Conservation (phyloP, 2,888 invertebrate genomes). For the Lasioglossum villosulum region DNA sequence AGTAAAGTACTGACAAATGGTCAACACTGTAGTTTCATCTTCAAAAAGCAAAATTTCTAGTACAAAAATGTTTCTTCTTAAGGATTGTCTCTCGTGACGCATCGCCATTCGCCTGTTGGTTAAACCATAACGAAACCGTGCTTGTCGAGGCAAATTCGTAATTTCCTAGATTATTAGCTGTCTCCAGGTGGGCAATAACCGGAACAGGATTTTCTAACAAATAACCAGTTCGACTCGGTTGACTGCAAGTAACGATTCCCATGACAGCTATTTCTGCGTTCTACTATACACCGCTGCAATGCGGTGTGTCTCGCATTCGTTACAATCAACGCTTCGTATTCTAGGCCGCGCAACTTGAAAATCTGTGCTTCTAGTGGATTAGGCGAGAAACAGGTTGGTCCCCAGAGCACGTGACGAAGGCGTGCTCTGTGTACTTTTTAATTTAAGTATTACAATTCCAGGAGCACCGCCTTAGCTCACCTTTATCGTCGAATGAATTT, state of each 20-base stretch:
- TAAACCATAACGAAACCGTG: neutral
- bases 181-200: neutral
- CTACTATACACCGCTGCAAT: constrained; percentile 30
- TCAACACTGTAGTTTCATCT: neutral
- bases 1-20: neutral
- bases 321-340: constrained; percentile 39
- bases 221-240: constrained; percentile 10
- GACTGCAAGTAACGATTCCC: constrained; percentile 17
- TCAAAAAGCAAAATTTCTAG: neutral
- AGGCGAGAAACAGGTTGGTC: constrained; percentile 8
- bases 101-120: neutral
- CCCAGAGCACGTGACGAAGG: neutral
- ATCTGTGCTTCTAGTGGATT: constrained; percentile 17
- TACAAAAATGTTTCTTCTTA: neutral
- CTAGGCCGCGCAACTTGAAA: constrained; percentile 36
- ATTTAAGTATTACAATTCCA: neutral
- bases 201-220: neutral
- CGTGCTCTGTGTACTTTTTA: neutral
- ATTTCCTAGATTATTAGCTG: neutral
- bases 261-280: constrained; percentile 20
- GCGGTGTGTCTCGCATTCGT: constrained; percentile 43
- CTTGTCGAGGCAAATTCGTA: neutral
- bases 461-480: neutral
- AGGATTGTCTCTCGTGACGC: neutral
- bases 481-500: neutral